Evolutionary conservation across 2,113 vertebrate species (phyloP), one percentile per base, ranked within the genome.

Genomic region (Suricata suricatta): DNA sequence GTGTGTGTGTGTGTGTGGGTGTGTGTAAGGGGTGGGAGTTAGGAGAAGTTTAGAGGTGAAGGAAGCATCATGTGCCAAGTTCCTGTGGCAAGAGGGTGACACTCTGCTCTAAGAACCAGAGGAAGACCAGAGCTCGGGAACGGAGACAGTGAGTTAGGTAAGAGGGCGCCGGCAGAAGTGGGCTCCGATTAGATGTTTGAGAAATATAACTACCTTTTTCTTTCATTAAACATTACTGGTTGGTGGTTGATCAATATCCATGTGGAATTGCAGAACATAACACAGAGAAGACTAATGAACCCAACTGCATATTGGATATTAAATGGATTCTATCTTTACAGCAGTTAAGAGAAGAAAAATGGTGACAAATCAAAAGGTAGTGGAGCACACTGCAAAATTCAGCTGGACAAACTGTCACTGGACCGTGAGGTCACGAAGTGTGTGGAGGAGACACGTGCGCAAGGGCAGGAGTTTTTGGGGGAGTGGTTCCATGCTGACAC

Each of bases 371-470:
- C 68, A 93, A 69, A 60, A 41, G 35, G 23, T 1, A n/a, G 44
- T 8, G 29, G 19, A 11, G 60, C 12, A 1, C 8, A 8, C 50
- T 29, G 50, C 27, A 25, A 41, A 52, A 92, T 60, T 2, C 60
- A 64, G 19, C 50, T 23, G 3, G 2, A 57, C 27, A 64, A 27
- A 11, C 10, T 13, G 21, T 35, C 31, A 7, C 11, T 7, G 5
- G 9, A 0, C 14, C 9, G 7, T 0, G 2, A 80, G 35, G n/a
- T 50, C 16, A 5, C 2, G 2, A 6, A 8, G 4, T 3, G 8
- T 0, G n/a, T 9, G 16, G 57, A 38, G 3, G 44, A 19, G 50
- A n/a, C 0, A 1, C 0, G 0, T 0, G 12, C 33, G 19, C 25
- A 14, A 27, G 33, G 47, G 4, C 27, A 6, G n/a, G 8, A 1